Evolutionary conservation across 1,140 invertebrate species (phyloP), one percentile per base, ranked within the genome.

Genomic region (Panonychus citri): DNA sequence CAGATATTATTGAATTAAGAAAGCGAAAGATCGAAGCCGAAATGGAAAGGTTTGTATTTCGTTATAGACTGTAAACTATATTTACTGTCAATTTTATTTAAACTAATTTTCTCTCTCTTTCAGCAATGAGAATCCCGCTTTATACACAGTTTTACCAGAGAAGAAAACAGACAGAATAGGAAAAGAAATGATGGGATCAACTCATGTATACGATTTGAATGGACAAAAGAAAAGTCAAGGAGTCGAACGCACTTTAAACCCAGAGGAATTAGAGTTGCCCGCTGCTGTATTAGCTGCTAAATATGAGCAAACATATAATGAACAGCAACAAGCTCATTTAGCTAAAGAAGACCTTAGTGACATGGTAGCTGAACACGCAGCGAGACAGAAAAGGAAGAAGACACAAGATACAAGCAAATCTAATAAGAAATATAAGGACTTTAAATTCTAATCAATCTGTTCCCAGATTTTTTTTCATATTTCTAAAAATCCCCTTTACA

Each of bases 361-460:
- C 67, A 95, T 98, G 90, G 77, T 97, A 58, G 90, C 90, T 25
- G 91, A 97, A 71, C 91, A 97, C 71, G 87, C 91, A 24, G 87
- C 89, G 25, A 79, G 89, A 62, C 76, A 89, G 60, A 93, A 93
- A 66, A 85, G 90, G 64, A 85, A 89, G 70, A 82, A 80, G 54
- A 12, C 12, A 7, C 77, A 82, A 63, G 72, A 74, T 62, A 85
- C 87, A 66, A 80, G 80, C 10, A 90, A 90, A 69, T 52, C 54
- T 24, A 78, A 81, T 1, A 94, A 95, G 71, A 94, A 94, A 74
- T 93, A 94, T 75, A 94, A 94, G 71, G 89, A 95, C 68, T 96
- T 96, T 72, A 96, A 95, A 69, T 96, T 94, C 77, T 94, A 79
- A 75, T 56, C n/a, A n/a, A n/a, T n/a, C n/a, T n/a, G n/a, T n/a